A percentile compares a stretch with the other conserved stretches of the same genome.
Conservation (phyloP, 2,797 vertebrate species). For the Tapera naevia region DNA sequence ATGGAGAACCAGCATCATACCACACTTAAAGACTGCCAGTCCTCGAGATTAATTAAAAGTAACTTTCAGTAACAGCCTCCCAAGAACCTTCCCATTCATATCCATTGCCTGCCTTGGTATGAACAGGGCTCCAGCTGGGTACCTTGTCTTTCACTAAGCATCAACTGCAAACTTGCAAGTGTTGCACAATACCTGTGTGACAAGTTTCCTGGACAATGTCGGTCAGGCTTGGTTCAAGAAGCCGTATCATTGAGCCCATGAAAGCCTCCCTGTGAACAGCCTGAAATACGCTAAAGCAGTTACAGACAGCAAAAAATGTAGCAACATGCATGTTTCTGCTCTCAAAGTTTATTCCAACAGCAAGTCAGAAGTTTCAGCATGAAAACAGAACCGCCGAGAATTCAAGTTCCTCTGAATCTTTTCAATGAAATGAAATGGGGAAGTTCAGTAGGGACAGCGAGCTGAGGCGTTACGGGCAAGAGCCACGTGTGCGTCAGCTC, state of each 20-base stretch:
- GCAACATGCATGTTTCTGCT: not conserved
- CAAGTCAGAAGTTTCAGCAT: not conserved
- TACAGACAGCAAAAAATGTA: not conserved
- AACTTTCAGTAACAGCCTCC: accelerated
- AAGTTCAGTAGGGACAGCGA: not conserved
- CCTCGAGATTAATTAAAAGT: not conserved
- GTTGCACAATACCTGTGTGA: not conserved
- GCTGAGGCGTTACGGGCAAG: not conserved
- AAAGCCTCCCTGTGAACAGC: not conserved
- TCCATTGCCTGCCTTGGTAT: not conserved
- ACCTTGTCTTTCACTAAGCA: not conserved
- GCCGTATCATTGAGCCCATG: not conserved
- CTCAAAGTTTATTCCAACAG: not conserved
- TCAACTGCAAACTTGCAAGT: not conserved
- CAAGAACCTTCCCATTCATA: not conserved
- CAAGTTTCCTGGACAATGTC: not conserved
- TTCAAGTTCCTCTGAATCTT: not conserved
- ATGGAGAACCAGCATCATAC: not conserved
- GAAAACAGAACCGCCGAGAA: not conserved
- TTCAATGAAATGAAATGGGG: conserved; percentile 48
- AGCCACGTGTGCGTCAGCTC: not conserved
- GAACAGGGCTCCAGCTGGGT: not conserved
- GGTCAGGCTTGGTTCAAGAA: conserved; percentile 29
- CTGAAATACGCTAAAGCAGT: accelerated
- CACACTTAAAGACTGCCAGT: accelerated